Conservation (phyloP, 2,888 invertebrate genomes). For the Tenthredo livida region DNA sequence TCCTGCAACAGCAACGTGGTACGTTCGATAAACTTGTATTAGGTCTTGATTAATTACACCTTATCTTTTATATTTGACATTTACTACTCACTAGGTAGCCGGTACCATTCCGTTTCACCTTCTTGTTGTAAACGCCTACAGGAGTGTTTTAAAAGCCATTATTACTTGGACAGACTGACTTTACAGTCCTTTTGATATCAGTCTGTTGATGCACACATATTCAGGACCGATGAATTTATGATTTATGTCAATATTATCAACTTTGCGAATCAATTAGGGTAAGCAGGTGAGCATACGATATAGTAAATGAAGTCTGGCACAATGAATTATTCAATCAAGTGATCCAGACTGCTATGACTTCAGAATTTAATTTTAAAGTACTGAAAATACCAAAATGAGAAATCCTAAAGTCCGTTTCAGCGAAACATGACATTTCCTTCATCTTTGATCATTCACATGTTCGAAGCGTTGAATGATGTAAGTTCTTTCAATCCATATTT, state of each 20-base stretch:
- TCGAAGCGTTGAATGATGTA: not conserved
- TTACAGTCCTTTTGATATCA: not conserved
- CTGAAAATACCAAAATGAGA: not conserved
- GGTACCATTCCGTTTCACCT: not conserved
- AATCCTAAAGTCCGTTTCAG: not conserved
- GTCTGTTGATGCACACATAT: not conserved
- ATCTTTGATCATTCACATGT: not conserved
- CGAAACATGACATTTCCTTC: not conserved
- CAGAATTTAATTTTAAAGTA: not conserved
- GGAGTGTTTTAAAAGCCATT: not conserved
- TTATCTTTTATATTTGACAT: constrained; percentile 16
- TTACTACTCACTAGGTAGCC: constrained; percentile 7
- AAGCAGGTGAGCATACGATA: not conserved
- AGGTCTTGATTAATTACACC: constrained; percentile 28
- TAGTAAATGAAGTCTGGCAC: not conserved
- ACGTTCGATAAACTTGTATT: not conserved
- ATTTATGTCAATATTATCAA: not conserved
- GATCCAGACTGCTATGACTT: not conserved
- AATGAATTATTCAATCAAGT: not conserved
- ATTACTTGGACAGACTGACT: not conserved
- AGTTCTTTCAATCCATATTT: not conserved
- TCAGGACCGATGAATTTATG: not conserved
- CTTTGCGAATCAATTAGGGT: not conserved
- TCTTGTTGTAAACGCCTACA: not conserved
- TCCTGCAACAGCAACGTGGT: not conserved